Percentiles rank a stretch among this genome's conserved stretches.
Evolutionary conservation across 2,888 invertebrate genomes (phyloP).

Genomic region (Drosophila niveifrons): DNA sequence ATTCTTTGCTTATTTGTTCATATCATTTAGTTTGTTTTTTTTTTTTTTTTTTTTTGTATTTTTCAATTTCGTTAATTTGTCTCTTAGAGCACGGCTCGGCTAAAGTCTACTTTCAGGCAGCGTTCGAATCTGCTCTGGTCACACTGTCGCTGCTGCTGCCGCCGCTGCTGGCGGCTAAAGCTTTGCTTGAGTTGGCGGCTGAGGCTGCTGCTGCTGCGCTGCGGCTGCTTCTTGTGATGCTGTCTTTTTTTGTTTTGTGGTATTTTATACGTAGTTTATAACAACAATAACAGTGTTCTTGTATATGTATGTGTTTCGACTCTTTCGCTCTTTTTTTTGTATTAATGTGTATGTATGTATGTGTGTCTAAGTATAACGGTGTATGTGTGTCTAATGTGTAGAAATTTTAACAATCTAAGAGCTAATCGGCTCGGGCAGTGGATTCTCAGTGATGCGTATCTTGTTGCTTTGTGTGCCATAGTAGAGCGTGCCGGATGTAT

Average conservation of each 20-base stretch:
- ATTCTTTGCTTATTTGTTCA: conserved; percentile 15
- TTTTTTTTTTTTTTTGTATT: conserved; percentile 2
- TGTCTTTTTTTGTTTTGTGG: conserved; percentile 21
- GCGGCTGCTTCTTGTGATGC: conserved; percentile 26
- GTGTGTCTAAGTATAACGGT: conserved; percentile 31
- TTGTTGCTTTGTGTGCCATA: conserved; percentile 82
- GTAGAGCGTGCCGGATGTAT: conserved; percentile 80
- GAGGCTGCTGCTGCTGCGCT: conserved; percentile 54
- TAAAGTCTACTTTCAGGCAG: conserved; percentile 66
- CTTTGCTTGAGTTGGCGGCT: conserved; percentile 75
- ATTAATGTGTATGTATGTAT: conserved; percentile 43
- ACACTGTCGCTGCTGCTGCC: conserved; percentile 50
- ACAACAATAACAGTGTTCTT: conserved; percentile 76
- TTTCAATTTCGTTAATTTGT: conserved; percentile 37
- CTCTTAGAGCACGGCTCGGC: conserved; percentile 76
- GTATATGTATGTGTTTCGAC: conserved; percentile 38
- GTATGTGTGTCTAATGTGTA: conserved; percentile 35
- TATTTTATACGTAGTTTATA: conserved; percentile 62
- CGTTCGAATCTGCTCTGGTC: conserved; percentile 57
- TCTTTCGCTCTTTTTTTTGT: conserved; percentile 41
- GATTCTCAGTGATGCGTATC: conserved; percentile 86
- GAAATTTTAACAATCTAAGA: conserved; percentile 78
- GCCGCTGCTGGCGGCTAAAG: conserved; percentile 52
- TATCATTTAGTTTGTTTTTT: not conserved
- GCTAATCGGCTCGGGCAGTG: conserved; percentile 85